Base-by-base conservation (phyloP, 2,113 vertebrate species). In the Propithecus coquereli region DNA sequence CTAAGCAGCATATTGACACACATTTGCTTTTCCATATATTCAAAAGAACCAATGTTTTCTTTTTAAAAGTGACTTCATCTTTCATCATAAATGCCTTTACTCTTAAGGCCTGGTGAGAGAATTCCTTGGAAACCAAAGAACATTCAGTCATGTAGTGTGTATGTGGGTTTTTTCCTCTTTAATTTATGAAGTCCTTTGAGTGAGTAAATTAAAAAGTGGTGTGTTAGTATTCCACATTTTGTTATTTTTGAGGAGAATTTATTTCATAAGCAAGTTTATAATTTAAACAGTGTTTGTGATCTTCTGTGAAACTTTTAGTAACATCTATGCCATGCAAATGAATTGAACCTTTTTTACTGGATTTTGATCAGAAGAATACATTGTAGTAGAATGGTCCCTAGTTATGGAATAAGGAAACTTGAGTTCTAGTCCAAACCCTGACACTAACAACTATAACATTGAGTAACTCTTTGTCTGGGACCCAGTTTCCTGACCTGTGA, bases 121-220 rank as follows among this genome's bases (percentile, higher is more conserved):
- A 97, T 97, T 95, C 93, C 70, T 97, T 97, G 97, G 96, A 98
- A 97, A 96, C 95, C 86, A 89, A 93, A 91, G 57, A 96, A 90
- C 83, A 83, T 91, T 97, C 95, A 95, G 89, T 97, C 92, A 96
- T 96, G 92, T 95, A 76, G 32, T 71, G 32, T 93, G 34, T 93
- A 77, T 91, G 80, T 89, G 82, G 73, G 65, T 16, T 68, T 80
- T 94, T 95, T 90, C 40, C 86, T 96, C 63, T 93, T 93, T 96
- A 97, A 96, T 95, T 97, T 98, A 95, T 97, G 90, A 95, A 94
- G 93, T 93, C 47, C 86, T 96, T 94, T 95, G 91, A 96, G 86
- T 30, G 12, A 91, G 74, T 93, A 96, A 96, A 95, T 96, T 96
- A 95, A 96, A 98, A 97, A 96, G 73, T 86, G 74, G 79, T 97